A percentile compares a stretch with the other conserved stretches of the same genome.
phyloP scores from a whole-genome alignment of 1,140 invertebrate genomes.

The Drosophila biarmipes region DNA sequence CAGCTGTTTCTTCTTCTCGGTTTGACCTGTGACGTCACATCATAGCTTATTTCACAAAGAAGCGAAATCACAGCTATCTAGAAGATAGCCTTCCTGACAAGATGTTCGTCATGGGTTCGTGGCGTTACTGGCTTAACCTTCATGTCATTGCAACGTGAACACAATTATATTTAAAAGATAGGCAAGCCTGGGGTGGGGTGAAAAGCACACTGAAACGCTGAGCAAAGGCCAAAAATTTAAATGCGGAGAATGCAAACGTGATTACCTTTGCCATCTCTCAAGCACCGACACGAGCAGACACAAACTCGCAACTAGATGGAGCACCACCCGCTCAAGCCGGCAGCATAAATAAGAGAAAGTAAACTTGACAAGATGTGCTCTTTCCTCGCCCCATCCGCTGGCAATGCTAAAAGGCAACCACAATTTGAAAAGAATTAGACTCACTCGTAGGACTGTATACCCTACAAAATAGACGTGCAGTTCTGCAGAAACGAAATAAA shows the following conservation, averaged over 20 bases:
- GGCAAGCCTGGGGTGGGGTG: constrained; percentile 16
- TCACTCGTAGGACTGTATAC: constrained; percentile 18
- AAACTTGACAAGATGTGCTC: constrained; percentile 55
- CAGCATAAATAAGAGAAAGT: constrained; percentile 81
- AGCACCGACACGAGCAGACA: constrained; percentile 1
- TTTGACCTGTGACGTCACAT: constrained; percentile 44
- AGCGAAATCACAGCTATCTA: constrained; percentile 1
- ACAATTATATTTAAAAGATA: constrained; percentile 46
- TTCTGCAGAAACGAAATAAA: background rate
- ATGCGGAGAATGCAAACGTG: constrained; percentile 57
- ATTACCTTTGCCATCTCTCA: constrained; percentile 24
- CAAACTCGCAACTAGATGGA: constrained; percentile 17
- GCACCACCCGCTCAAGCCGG: constrained; percentile 31
- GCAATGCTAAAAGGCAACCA: constrained; percentile 20
- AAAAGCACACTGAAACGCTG: constrained; percentile 51
- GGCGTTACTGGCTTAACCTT: constrained; percentile 64
- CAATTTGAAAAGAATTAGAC: constrained; percentile 60
- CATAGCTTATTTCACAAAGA: constrained; percentile 46
- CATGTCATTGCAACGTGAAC: constrained; percentile 59
- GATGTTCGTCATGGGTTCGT: constrained; percentile 20
- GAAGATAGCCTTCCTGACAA: constrained; percentile 3
- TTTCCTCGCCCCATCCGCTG: background rate
- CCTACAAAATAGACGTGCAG: constrained; percentile 8
- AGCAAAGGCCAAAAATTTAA: constrained; percentile 55
- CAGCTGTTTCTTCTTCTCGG: constrained; percentile 14